Evolutionary conservation across 2,797 vertebrate genomes (phyloP).

Genomic region (Neosilurus hyrtlii): DNA sequence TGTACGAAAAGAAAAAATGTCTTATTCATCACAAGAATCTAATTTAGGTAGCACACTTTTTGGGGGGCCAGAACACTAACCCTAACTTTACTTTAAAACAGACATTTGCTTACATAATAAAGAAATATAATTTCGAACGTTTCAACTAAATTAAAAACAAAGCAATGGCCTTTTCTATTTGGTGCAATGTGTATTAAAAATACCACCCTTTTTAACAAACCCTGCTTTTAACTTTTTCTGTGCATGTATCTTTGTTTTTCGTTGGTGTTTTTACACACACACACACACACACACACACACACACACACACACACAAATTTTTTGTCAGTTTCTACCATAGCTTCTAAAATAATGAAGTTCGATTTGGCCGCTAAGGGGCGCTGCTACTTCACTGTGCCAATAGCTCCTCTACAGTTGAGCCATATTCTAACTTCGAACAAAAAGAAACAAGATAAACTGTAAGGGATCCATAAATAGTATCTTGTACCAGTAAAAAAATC

Average conservation of each 20-base stretch:
- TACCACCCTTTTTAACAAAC: too few species aligned
- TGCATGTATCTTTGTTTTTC: too few species aligned
- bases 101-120: background rate
- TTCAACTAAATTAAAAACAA: background rate
- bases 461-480: background rate
- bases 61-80: background rate
- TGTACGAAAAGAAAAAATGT: background rate
- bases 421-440: background rate
- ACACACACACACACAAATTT: too few species aligned
- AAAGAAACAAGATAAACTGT: background rate
- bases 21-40: background rate
- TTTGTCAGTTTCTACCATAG: background rate
- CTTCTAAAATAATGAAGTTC: too few species aligned
- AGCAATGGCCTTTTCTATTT: background rate
- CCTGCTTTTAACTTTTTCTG: too few species aligned
- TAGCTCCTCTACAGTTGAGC: background rate
- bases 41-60: background rate
- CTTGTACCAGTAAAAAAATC: background rate
- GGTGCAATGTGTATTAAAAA: too few species aligned
- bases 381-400: background rate
- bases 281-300: too few species aligned
- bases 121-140: background rate
- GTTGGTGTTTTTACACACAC: background rate
- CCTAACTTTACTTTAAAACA: background rate
- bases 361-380: background rate